These are phyloP conservation scores for Callyntrura sp. DNA, from an alignment of 2,888 invertebrate species.

Conservation along the genomic window DNA sequence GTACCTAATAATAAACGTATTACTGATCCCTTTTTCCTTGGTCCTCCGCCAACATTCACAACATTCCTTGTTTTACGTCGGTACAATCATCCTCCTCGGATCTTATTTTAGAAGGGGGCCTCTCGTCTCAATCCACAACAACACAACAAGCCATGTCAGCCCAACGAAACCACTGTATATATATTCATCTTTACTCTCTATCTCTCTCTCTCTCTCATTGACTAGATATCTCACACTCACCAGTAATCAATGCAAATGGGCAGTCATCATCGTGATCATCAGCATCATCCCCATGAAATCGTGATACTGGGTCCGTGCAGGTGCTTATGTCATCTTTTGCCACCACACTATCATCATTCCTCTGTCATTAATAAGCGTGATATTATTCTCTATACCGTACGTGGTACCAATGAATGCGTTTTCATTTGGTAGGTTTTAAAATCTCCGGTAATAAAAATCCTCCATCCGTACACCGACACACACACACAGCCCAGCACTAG, in stretches of 20 bases:
- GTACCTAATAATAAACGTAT: slow-evolving; percentile 1
- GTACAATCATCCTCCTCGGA: background rate
- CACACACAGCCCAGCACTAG: background rate
- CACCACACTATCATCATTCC: slow-evolving; percentile 21
- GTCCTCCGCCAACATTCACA: background rate
- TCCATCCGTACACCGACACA: background rate
- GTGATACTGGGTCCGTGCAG: slow-evolving; percentile 69
- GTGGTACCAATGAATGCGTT: background rate
- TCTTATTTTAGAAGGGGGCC: too few species aligned
- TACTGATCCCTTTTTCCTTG: background rate
- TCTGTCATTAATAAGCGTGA: slow-evolving; percentile 30
- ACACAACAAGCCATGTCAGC: too few species aligned
- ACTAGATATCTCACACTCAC: background rate
- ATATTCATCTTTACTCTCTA: background rate
- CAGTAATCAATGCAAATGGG: slow-evolving; percentile 45
- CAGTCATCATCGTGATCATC: slow-evolving; percentile 40
- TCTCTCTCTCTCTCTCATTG: background rate
- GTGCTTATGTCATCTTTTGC: slow-evolving; percentile 61
- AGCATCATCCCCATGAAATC: slow-evolving; percentile 11
- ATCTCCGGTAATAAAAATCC: slow-evolving; percentile 46
- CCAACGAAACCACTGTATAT: background rate
- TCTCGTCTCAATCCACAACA: background rate
- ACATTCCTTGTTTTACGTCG: background rate
- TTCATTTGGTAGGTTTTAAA: background rate
- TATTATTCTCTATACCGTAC: too few species aligned